Conservation (phyloP, 2,797 vertebrate species). For the Picus viridis region DNA sequence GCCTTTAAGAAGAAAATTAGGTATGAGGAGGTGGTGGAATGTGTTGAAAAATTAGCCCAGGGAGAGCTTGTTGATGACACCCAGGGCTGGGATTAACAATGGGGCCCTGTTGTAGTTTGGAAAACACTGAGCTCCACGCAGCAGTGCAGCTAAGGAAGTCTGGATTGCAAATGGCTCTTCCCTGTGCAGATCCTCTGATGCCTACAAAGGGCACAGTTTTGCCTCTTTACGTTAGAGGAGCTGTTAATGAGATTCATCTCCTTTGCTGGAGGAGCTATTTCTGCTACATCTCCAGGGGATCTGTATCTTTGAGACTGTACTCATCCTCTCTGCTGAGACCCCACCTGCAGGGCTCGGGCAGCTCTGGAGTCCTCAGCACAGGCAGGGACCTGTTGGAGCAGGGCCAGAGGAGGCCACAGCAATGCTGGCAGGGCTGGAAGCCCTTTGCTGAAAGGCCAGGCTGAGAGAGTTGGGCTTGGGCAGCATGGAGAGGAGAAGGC, state of each 20-base stretch:
- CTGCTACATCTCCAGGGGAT: neutral
- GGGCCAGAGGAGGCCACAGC: no score
- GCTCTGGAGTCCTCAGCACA: no score
- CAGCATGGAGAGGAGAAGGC: no score
- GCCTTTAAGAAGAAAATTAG: neutral
- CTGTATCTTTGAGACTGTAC: neutral
- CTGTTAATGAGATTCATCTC: neutral
- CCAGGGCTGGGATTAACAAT: neutral
- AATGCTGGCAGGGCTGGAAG: no score
- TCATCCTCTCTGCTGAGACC: no score
- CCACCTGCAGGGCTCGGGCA: no score
- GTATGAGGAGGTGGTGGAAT: constrained; percentile 4
- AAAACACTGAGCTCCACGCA: neutral
- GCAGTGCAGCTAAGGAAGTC: neutral
- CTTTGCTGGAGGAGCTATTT: neutral
- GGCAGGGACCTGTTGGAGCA: no score
- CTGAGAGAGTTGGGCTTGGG: no score
- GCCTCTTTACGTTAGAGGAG: neutral
- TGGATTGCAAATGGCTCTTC: neutral
- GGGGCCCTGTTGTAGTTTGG: neutral
- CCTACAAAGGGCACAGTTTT: neutral
- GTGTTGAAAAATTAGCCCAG: constrained; percentile 22
- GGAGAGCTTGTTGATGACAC: neutral
- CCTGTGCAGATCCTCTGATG: neutral
- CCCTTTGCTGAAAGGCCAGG: no score